Conservation (phyloP, 1,140 invertebrate species). For the Hylaeus anthracinus region DNA sequence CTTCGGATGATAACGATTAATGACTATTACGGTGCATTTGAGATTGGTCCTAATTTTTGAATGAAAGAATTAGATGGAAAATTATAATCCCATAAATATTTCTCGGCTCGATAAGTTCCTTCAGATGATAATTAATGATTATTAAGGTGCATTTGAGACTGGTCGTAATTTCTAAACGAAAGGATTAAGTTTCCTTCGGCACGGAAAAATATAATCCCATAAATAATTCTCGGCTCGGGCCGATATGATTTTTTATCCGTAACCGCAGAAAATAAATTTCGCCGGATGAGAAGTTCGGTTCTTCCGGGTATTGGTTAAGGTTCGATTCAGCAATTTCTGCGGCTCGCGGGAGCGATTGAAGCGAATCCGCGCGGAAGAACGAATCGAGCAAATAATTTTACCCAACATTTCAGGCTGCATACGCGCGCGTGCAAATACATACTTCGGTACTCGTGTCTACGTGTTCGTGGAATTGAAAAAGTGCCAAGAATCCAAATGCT, state of each 20-base stretch:
- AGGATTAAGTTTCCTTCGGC: too few relatives aligned
- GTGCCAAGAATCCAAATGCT: not conserved
- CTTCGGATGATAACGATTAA: too few relatives aligned
- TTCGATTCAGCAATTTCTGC: not conserved
- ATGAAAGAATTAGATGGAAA: too few relatives aligned
- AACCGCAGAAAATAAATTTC: constrained; percentile 6
- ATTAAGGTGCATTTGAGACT: too few relatives aligned
- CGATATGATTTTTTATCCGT: not conserved
- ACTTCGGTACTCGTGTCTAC: not conserved
- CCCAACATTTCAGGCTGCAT: not conserved
- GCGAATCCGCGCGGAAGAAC: constrained; percentile 24
- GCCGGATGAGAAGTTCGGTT: not conserved
- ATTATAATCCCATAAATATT: too few relatives aligned
- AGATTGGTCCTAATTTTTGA: too few relatives aligned
- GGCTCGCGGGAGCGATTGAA: not conserved
- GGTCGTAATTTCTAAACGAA: too few relatives aligned
- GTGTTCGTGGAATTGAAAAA: not conserved
- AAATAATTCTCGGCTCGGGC: not conserved
- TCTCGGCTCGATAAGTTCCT: too few relatives aligned
- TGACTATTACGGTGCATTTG: too few relatives aligned
- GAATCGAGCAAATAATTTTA: constrained; percentile 22
- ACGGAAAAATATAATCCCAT: too few relatives aligned
- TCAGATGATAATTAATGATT: too few relatives aligned
- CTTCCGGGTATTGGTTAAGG: not conserved
- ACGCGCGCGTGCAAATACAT: not conserved